Evolutionary conservation across 37 sponge, comb jelly and placozoan species (phyloP), one percentile per base, ranked within the genome.

Genomic region (Halisarca cf. caerulea): DNA sequence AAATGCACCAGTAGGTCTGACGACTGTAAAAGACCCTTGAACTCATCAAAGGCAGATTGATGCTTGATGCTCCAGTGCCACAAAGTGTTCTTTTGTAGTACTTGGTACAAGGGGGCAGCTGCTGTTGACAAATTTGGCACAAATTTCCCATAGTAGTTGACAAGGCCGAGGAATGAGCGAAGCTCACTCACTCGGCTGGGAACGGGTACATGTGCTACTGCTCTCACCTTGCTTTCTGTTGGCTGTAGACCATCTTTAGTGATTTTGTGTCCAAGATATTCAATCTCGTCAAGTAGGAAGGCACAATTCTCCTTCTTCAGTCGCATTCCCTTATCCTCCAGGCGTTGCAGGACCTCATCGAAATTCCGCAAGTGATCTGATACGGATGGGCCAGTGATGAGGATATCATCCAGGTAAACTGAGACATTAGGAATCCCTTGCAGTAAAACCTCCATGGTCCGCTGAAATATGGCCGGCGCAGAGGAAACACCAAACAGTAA

Each of bases 351-450:
- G 6, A 74, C 77, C 15, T 74, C 40, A 14, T 74, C 77, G 8
- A 74, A 42, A 14, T 40, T 74, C 43, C 35, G 20, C 77, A 36
- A n/a, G 20, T 74, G 77, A 7, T 17, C 45, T 27, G 23, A 18
- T 23, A 8, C 25, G 8, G 66, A 25, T 15, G 27, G 8, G 17
- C 77, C 77, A 38, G 45, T 74, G 77, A 74, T n/a, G 8, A 74
- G 77, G 20, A 74, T 74, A n/a, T 74, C 77, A 58, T 74, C 77
- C 20, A 74, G 39, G 77, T 74, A 74, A 9, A 74, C 77, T 36
- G 25, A 38, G 17, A 74, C 77, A 28, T 74, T 36, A 9, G 39
- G 14, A 7, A 74, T 8, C 8, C 77, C 77, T 33, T 74, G 77
- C 42, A 74, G 45, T 8, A 74, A 20, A 20, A 9, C 35, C 21